Percentiles rank a stretch among this genome's conserved stretches.
These are phyloP conservation scores for Neoarius graeffei DNA, from an alignment of 2,113 vertebrate species.

Conservation along the genomic window DNA sequence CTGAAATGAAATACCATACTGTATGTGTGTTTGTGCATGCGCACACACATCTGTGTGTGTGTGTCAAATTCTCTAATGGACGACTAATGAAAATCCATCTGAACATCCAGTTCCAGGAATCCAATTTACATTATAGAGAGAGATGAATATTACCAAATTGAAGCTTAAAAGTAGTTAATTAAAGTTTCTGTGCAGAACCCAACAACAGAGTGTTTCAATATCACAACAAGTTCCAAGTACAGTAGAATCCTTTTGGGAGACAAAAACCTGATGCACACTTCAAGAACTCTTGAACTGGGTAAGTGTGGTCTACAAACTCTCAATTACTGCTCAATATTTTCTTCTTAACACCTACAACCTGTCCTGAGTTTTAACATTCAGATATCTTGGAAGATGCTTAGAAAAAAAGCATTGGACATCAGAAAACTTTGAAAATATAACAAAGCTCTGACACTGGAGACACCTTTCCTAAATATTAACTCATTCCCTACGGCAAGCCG, in stretches of 20 bases:
- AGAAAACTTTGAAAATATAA: background rate
- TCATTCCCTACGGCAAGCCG: too few species aligned
- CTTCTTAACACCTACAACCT: background rate
- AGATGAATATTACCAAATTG: background rate
- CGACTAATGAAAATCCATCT: background rate
- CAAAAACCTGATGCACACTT: background rate
- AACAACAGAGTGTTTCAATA: background rate
- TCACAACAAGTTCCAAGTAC: background rate
- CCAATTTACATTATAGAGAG: background rate
- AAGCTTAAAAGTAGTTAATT: background rate
- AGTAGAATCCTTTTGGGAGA: background rate
- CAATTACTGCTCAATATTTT: background rate
- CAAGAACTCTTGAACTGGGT: background rate
- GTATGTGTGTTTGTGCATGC: background rate
- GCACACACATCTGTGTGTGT: background rate
- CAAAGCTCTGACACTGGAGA: background rate
- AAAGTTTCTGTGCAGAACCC: background rate
- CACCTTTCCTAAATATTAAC: background rate
- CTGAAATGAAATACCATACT: background rate
- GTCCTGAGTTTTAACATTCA: background rate
- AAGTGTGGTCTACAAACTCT: background rate
- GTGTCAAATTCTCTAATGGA: constrained; percentile 6
- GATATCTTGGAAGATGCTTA: background rate
- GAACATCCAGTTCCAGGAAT: background rate
- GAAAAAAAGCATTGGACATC: background rate